Evolutionary conservation across 2,888 invertebrate species (phyloP), one percentile per base, ranked within the genome.

Genomic region (Mylabris sibirica): DNA sequence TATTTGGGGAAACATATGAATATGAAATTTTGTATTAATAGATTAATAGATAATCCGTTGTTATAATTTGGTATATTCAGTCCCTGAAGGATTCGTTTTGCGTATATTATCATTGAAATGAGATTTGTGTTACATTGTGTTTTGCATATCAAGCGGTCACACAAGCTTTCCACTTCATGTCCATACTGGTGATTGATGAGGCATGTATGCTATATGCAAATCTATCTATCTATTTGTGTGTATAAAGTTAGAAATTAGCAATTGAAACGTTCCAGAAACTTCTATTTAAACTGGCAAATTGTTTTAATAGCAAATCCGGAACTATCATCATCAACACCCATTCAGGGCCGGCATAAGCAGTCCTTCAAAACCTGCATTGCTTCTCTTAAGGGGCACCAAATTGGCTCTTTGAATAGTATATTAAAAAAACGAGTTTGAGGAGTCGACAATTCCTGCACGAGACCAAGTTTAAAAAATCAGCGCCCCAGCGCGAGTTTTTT

Each of bases 121-220:
- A 49, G 69, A 64, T 61, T 60, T 63, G 64, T 64, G 66, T 44
- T 35, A 41, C 14, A 5, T 34, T 60, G 41, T 57, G 61, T 66
- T 69, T 69, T 69, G 69, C 69, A 69, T 69, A 69, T 69, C 66
- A 63, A 63, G 59, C 62, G 63, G 65, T 44, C 60, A 63, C 63
- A 63, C 61, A 41, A 57, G 38, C 30, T 5, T 35, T 61, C 30
- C 22, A 41, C 57, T 57, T 26, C 14, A 57, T n/a, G 57, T 57
- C 26, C 57, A 24, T 57, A 4, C 57, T 60, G 41, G 64, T 69
- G 66, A 69, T 69, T 69, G 69, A 69, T 69, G 66, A 66, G 66
- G 44, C 44, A 30, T 24, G 14, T 38, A 8, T n/a, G 8, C 3
- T 24, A 1, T 35, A 64, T 64, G 64, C 59, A 64, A 59, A 64